These are phyloP conservation scores for Genyomyrus donnyi DNA, from an alignment of 2,113 vertebrate species.

Conservation along the genomic window DNA sequence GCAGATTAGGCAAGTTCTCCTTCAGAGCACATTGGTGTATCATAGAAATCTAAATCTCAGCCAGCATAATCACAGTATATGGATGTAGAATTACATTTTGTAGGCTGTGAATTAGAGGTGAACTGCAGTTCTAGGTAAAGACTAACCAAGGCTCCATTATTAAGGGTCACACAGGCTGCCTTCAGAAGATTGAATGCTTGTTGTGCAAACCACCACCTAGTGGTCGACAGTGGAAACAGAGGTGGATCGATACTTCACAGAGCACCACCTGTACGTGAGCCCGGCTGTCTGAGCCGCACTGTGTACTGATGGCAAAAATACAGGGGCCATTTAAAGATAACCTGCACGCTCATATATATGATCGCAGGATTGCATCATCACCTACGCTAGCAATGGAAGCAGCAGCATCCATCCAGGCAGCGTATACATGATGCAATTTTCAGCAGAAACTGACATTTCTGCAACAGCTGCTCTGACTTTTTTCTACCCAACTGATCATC, in stretches of 20 bases:
- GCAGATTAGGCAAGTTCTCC: neutral
- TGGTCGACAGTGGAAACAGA: neutral
- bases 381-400: neutral
- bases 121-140: neutral
- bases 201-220: neutral
- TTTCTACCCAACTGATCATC: conserved; percentile 57
- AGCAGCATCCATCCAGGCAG: neutral
- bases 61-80: neutral
- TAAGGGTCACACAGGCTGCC: neutral
- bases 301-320: neutral
- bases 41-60: neutral
- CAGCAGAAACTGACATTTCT: neutral
- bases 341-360: neutral
- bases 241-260: neutral
- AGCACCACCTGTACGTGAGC: neutral
- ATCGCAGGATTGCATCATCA: neutral
- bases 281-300: neutral
- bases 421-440: conserved; percentile 1
- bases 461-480: conserved; percentile 49
- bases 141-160: neutral
- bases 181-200: neutral
- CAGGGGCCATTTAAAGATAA: neutral
- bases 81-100: neutral
- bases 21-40: neutral
- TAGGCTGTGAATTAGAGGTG: neutral